phyloP scores from a whole-genome alignment of 37 sponge, comb jelly and placozoan species.

The Spongilla lacustris region DNA sequence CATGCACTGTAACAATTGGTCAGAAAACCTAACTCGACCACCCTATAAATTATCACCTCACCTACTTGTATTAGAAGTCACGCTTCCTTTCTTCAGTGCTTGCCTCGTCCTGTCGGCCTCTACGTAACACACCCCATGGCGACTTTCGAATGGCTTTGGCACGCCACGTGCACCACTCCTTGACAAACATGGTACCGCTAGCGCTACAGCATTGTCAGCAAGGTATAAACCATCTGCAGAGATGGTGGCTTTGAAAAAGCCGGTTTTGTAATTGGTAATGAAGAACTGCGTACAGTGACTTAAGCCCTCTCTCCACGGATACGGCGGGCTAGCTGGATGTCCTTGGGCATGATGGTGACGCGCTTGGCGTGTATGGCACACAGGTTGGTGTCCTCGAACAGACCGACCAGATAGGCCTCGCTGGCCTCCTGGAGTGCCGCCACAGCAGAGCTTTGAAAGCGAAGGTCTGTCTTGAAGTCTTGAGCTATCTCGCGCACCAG shows the following conservation, averaged over 20 bases:
- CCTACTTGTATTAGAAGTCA: too few relatives aligned
- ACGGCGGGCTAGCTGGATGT: conserved; percentile 97
- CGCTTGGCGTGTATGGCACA: conserved; percentile 99
- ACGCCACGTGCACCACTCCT: too few relatives aligned
- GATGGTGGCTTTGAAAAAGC: not conserved
- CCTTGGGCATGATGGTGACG: conserved; percentile 99
- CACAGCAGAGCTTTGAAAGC: conserved; percentile 91
- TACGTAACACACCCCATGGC: too few relatives aligned
- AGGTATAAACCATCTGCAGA: not conserved
- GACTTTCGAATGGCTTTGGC: too few relatives aligned
- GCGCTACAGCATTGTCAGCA: not conserved
- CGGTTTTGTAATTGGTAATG: not conserved
- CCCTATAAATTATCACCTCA: too few relatives aligned
- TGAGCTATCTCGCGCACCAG: conserved; percentile 92
- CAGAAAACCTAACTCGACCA: too few relatives aligned
- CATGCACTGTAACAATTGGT: too few relatives aligned
- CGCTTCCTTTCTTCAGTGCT: too few relatives aligned
- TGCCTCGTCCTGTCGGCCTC: too few relatives aligned
- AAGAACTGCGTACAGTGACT: not conserved
- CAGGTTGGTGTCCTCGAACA: conserved; percentile 98
- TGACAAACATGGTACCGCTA: too few relatives aligned
- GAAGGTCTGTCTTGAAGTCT: conserved; percentile 92
- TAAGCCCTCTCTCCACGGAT: conserved; percentile 97
- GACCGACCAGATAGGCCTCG: conserved; percentile 97
- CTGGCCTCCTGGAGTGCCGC: conserved; percentile 92